Conservation (phyloP, 2,888 invertebrate genomes). For the Meloe dianella region DNA sequence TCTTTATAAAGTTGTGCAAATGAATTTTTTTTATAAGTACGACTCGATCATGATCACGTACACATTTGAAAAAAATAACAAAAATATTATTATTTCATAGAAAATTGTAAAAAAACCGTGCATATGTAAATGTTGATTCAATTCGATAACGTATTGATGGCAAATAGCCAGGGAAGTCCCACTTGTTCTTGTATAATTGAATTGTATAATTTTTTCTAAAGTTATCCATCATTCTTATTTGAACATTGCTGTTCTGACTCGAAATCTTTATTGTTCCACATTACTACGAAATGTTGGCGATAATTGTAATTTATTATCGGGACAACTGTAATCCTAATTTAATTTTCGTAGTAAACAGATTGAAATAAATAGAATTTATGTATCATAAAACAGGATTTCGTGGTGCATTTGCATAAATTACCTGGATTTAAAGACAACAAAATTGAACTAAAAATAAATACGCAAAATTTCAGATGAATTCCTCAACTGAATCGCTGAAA, state of each 20-base stretch:
- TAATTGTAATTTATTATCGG: not conserved
- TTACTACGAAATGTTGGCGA: not conserved
- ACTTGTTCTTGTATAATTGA: not conserved
- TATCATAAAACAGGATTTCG: not conserved
- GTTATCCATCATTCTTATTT: no score
- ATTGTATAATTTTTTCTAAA: not conserved
- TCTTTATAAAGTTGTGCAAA: no score
- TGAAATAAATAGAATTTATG: not conserved
- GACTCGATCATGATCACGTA: constrained; percentile 24
- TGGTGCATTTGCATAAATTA: not conserved
- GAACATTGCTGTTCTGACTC: not conserved
- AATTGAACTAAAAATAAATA: not conserved
- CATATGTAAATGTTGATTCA: not conserved
- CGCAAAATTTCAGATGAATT: not conserved
- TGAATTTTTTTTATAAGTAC: constrained; percentile 6
- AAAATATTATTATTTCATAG: not conserved
- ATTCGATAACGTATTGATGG: not conserved
- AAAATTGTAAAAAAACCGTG: no score
- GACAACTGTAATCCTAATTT: constrained; percentile 1
- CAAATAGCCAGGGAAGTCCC: not conserved
- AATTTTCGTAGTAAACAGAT: not conserved
- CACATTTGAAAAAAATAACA: not conserved
- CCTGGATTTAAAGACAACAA: not conserved
- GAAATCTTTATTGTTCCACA: not conserved
- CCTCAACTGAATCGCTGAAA: not conserved